Conservation (phyloP, 1,140 invertebrate species). For the Habropoda laboriosa region DNA sequence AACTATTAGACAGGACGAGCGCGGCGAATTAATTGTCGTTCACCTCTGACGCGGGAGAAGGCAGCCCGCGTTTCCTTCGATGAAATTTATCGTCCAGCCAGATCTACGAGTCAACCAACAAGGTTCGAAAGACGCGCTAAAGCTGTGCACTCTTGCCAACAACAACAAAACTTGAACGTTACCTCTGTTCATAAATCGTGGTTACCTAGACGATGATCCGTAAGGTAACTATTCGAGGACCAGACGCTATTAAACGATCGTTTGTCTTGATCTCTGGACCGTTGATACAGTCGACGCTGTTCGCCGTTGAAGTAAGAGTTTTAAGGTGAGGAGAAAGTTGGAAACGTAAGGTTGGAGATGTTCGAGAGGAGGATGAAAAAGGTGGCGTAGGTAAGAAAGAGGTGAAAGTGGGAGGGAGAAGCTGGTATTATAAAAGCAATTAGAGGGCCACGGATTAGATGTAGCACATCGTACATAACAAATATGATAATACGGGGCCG, state of each 20-base stretch:
- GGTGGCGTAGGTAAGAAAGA: neutral
- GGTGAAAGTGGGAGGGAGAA: slow-evolving; percentile 2
- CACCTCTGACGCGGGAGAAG: slow-evolving; percentile 30
- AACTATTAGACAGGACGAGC: slow-evolving; percentile 43
- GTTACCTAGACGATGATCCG: neutral
- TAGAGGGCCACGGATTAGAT: slow-evolving; percentile 80
- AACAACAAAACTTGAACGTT: neutral
- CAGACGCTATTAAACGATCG: neutral
- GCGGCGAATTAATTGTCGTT: slow-evolving; percentile 60
- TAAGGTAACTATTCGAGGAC: neutral
- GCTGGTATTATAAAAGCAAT: slow-evolving; percentile 81
- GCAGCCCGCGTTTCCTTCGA: slow-evolving; percentile 48
- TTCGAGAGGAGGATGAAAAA: neutral
- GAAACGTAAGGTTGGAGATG: too few relatives aligned
- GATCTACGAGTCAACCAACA: slow-evolving; percentile 42
- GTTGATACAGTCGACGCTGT: neutral
- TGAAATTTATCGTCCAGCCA: slow-evolving; percentile 57
- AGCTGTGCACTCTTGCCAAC: neutral
- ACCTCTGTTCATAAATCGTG: neutral
- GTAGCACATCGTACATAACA: slow-evolving; percentile 81
- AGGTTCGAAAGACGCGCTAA: slow-evolving; percentile 24
- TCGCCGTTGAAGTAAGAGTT: too few relatives aligned
- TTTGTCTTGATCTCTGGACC: neutral
- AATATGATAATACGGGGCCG: slow-evolving; percentile 79
- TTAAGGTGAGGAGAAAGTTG: neutral